Evolutionary conservation across 2,888 invertebrate genomes (phyloP).

Genomic region (Lasioglossum pauxillum): DNA sequence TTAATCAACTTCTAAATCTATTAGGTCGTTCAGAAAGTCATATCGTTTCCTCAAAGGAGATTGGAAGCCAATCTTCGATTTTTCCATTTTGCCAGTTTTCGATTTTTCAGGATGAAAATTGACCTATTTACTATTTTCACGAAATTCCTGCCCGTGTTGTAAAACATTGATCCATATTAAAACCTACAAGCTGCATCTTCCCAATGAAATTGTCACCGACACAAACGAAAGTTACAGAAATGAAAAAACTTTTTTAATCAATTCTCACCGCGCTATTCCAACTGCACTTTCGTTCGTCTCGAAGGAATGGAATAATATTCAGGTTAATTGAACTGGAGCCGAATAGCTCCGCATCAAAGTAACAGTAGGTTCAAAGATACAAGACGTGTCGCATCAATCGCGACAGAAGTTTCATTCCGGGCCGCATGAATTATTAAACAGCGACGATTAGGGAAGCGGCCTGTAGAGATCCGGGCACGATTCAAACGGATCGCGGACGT

Average conservation of each 20-base stretch:
- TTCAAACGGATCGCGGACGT: conserved; percentile 46
- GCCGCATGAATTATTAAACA: neutral
- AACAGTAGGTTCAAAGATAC: neutral
- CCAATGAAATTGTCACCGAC: neutral
- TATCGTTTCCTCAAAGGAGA: no score
- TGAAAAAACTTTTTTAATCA: neutral
- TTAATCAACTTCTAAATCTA: neutral
- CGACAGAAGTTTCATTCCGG: neutral
- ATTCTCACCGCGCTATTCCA: neutral
- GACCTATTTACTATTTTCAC: no score
- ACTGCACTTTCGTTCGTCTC: neutral
- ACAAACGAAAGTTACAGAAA: neutral
- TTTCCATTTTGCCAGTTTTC: no score
- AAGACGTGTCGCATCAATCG: neutral
- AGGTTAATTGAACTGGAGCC: neutral
- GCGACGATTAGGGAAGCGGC: conserved; percentile 38
- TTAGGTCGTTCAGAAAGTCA: no score
- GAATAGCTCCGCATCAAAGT: neutral
- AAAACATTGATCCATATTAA: neutral
- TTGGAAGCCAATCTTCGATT: no score
- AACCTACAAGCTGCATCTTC: neutral
- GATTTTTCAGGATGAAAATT: no score
- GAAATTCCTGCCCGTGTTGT: no score
- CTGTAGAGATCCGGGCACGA: conserved; percentile 30
- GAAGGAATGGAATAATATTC: neutral